Evolutionary conservation across 2,888 invertebrate species (phyloP).

Genomic region (Cataglyphis rosenhaueri): DNA sequence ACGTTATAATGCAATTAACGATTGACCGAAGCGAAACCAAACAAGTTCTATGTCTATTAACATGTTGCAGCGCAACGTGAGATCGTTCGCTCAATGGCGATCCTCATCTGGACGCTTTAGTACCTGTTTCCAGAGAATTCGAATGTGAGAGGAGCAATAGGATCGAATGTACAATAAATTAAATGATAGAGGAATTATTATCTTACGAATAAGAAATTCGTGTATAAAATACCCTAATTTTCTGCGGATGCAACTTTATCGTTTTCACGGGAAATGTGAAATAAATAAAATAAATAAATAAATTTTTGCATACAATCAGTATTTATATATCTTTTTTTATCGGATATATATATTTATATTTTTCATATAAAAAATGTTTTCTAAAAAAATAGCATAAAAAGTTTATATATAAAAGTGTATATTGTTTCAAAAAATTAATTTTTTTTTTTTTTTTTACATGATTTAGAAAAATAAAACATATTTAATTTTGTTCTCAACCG

Average conservation of each 20-base stretch:
- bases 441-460: not conserved
- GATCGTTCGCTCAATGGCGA: not conserved
- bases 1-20: slow-evolving; percentile 72
- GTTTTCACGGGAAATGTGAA: not conserved
- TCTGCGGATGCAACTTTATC: not conserved
- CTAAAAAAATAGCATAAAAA: too few relatives aligned
- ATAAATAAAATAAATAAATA: too few relatives aligned
- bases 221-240: too few relatives aligned
- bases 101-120: not conserved
- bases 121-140: not conserved
- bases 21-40: slow-evolving; percentile 69
- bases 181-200: not conserved
- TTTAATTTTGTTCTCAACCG: not conserved
- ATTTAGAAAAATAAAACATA: not conserved
- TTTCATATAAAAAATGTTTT: not conserved
- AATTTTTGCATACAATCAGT: not conserved
- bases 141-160: not conserved
- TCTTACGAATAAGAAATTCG: not conserved
- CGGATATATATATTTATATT: not conserved
- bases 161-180: not conserved
- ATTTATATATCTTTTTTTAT: not conserved
- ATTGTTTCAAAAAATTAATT: not conserved
- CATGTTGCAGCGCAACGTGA: slow-evolving; percentile 41
- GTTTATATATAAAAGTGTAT: not conserved
- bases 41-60: slow-evolving; percentile 69